Percentiles rank a stretch among this genome's conserved stretches.
These are phyloP conservation scores for Florisuga fusca DNA, from an alignment of 2,797 vertebrate species.

Conservation along the genomic window DNA sequence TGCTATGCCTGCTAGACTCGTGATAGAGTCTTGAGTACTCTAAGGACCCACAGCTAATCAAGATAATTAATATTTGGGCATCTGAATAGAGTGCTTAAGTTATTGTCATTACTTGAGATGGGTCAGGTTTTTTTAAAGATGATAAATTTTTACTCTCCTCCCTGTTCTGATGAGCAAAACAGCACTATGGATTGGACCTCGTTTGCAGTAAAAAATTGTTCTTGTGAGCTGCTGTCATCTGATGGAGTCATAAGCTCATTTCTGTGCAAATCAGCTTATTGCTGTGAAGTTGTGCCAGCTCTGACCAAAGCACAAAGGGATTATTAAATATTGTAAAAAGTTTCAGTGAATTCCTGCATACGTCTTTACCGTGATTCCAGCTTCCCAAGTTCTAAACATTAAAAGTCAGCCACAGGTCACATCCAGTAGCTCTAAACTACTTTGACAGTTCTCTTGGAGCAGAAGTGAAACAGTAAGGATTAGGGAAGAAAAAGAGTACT, in stretches of 20 bases:
- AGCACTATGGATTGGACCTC: background rate
- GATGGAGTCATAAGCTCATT: constrained; percentile 35
- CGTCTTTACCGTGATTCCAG: background rate
- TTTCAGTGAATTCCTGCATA: constrained; percentile 36
- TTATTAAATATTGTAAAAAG: constrained; percentile 24
- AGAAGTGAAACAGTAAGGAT: background rate
- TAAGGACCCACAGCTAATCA: background rate
- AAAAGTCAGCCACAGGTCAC: constrained; percentile 15
- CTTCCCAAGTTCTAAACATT: background rate
- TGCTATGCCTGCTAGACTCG: background rate
- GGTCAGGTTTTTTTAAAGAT: background rate
- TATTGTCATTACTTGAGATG: background rate
- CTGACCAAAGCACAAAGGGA: constrained; percentile 42
- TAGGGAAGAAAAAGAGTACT: background rate
- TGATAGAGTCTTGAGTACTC: background rate
- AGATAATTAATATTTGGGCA: background rate
- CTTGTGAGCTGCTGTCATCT: constrained; percentile 45
- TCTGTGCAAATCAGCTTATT: constrained; percentile 69
- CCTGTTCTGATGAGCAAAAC: background rate
- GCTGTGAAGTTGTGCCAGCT: constrained; percentile 55
- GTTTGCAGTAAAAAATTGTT: constrained; percentile 31
- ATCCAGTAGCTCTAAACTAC: background rate
- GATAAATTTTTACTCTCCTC: background rate
- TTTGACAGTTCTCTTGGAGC: constrained; percentile 13
- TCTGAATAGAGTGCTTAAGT: background rate